Percentiles rank a stretch among this genome's conserved stretches.
phyloP scores from a whole-genome alignment of 2,797 vertebrate species.

The Lacerta viridis region DNA sequence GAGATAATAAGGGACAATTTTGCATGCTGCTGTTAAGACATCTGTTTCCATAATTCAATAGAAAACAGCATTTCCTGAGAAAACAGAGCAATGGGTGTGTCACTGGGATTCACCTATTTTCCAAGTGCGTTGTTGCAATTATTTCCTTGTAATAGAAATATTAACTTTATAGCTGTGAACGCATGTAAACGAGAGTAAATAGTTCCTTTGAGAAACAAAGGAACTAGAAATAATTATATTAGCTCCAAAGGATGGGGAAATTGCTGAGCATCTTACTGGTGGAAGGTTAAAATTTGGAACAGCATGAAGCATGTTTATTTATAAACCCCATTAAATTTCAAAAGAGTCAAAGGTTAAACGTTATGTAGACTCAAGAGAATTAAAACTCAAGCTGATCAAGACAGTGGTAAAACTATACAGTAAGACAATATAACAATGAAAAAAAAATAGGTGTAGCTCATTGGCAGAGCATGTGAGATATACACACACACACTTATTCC shows the following conservation, averaged over 20 bases:
- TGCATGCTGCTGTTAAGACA: constrained; percentile 82
- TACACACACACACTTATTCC: too few relatives aligned
- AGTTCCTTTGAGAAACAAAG: constrained; percentile 54
- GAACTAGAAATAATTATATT: constrained; percentile 55
- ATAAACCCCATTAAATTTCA: constrained; percentile 46
- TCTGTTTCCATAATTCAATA: constrained; percentile 85
- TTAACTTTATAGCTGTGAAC: constrained; percentile 70
- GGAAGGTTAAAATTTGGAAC: constrained; percentile 63
- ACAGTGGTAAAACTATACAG: background rate
- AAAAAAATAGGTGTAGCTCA: background rate
- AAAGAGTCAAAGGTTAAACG: constrained; percentile 33
- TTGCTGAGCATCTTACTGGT: constrained; percentile 51
- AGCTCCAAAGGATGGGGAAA: constrained; percentile 63
- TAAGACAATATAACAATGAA: background rate
- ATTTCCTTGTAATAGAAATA: constrained; percentile 69
- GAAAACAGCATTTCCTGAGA: constrained; percentile 83
- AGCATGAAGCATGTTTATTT: constrained; percentile 51
- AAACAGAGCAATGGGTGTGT: constrained; percentile 74
- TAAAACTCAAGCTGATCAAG: background rate
- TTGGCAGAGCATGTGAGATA: background rate
- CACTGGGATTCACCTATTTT: constrained; percentile 77
- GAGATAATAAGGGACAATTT: constrained; percentile 81
- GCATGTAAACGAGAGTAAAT: constrained; percentile 56
- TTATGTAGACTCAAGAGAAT: constrained; percentile 18
- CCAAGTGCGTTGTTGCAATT: constrained; percentile 63